Evolutionary conservation across 1,140 invertebrate species (phyloP), one percentile per base, ranked within the genome.

Genomic region (Anastatus disparis): DNA sequence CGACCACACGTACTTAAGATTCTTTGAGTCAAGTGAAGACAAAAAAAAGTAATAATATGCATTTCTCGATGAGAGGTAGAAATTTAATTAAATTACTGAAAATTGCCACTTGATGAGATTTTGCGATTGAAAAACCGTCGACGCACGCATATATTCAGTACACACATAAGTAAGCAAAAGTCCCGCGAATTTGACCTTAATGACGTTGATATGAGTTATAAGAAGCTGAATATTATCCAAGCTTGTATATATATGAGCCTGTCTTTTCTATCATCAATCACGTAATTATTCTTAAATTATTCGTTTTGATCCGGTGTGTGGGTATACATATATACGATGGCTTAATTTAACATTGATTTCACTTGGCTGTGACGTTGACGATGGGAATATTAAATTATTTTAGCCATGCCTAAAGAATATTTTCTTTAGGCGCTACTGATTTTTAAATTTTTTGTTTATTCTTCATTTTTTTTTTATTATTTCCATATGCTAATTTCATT

Each of bases 341-440:
- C 75, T 78, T 82, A 78, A 83, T 82, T 79, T 75, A 72, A 79
- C 75, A 75, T 82, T 80, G 79, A 83, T 82, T 79, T 74, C 73
- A 56, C 46, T 65, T 35, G n/a, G 42, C 61, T 59, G 17, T 48
- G 55, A 44, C 58, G 13, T 35, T 15, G 64, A 24, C 20, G 12
- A 1, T 29, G 15, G 8, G 12, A 66, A 48, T 40, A 27, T 26
- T 15, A 59, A 68, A 68, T 59, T 17, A 26, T 44, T 17, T 27
- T 20, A 26, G 42, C 10, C 22, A 40, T 42, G 35, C 40, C 46
- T n/a, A 20, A 31, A 31, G 22, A 9, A 20, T 10, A 58, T 58
- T 44, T 58, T 8, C 15, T 31, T 44, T 44, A n/a, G 10, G 35
- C 31, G n/a, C 13, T n/a, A 1, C 20, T 22, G 1, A 13, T 44